Percentiles rank a stretch among this genome's conserved stretches.
Conservation (phyloP, 1,140 invertebrate species). For the Bombus haemorrhoidalis region DNA sequence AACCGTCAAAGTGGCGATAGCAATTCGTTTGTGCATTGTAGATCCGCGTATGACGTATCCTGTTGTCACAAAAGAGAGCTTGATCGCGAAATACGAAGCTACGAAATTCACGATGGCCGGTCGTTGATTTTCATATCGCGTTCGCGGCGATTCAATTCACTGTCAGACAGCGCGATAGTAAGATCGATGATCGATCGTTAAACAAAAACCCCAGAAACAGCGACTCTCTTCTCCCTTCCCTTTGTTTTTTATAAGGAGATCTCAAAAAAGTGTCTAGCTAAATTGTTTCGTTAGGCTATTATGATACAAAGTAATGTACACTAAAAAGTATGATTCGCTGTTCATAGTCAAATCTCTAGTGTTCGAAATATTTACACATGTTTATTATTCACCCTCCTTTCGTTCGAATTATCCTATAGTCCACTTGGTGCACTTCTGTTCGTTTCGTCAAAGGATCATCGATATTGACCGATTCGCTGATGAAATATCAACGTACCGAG, state of each 20-base stretch:
- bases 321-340: slow-evolving; percentile 43
- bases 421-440: slow-evolving; percentile 30
- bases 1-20: not conserved
- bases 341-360: slow-evolving; percentile 43
- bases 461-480: slow-evolving; percentile 17
- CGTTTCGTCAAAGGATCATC: slow-evolving; percentile 32
- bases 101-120: not conserved
- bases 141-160: slow-evolving; percentile 12
- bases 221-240: slow-evolving; percentile 7
- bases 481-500: slow-evolving; percentile 26
- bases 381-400: not conserved
- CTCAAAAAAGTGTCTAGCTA: slow-evolving; percentile 46
- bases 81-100: not conserved
- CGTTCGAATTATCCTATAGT: slow-evolving; percentile 1
- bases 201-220: slow-evolving; percentile 6
- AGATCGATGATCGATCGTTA: slow-evolving; percentile 18
- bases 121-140: not conserved
- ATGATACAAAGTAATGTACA: slow-evolving; percentile 54
- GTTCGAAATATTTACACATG: slow-evolving; percentile 44
- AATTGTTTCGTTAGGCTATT: slow-evolving; percentile 38
- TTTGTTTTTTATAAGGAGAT: slow-evolving; percentile 22
- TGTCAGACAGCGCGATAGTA: slow-evolving; percentile 18
- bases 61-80: not conserved
- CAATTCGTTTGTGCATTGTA: slow-evolving; percentile 10
- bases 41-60: not conserved